Evolutionary conservation across 2,888 invertebrate genomes (phyloP).

Genomic region (Melieria omissa): DNA sequence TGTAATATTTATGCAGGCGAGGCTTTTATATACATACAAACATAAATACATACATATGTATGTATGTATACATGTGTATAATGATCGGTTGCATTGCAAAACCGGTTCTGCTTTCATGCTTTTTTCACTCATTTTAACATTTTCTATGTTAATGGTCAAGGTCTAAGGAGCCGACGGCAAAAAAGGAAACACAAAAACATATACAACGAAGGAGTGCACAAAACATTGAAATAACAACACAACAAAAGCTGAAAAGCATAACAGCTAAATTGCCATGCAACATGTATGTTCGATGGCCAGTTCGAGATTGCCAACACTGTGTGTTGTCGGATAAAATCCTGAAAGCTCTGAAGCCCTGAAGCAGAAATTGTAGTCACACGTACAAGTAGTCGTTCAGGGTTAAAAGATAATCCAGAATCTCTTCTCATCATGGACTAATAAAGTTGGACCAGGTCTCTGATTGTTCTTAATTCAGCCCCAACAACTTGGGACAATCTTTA

Average conservation of each 20-base stretch:
- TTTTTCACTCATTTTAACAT: conserved; percentile 40
- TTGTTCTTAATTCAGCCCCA: too few relatives aligned
- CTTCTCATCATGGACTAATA: too few relatives aligned
- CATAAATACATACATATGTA: not conserved
- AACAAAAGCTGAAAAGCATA: conserved; percentile 30
- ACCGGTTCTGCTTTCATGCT: conserved; percentile 33
- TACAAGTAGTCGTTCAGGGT: too few relatives aligned
- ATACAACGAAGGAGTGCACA: conserved; percentile 40
- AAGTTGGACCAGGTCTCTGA: too few relatives aligned
- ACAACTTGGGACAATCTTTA: too few relatives aligned
- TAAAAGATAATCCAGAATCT: too few relatives aligned
- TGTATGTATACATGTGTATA: not conserved
- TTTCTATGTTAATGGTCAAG: conserved; percentile 66
- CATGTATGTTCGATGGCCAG: conserved; percentile 51
- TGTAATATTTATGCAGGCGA: not conserved
- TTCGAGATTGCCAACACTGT: too few relatives aligned
- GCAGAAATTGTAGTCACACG: too few relatives aligned
- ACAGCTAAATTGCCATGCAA: conserved; percentile 50
- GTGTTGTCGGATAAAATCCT: too few relatives aligned
- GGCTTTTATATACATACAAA: not conserved
- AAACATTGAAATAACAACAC: conserved; percentile 42
- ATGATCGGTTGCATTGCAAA: conserved; percentile 7
- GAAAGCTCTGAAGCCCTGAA: too few relatives aligned
- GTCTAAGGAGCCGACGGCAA: conserved; percentile 64
- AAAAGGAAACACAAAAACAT: conserved; percentile 44